Evolutionary conservation across 2,888 invertebrate genomes (phyloP).

Genomic region (Macrosiphum euphorbiae): DNA sequence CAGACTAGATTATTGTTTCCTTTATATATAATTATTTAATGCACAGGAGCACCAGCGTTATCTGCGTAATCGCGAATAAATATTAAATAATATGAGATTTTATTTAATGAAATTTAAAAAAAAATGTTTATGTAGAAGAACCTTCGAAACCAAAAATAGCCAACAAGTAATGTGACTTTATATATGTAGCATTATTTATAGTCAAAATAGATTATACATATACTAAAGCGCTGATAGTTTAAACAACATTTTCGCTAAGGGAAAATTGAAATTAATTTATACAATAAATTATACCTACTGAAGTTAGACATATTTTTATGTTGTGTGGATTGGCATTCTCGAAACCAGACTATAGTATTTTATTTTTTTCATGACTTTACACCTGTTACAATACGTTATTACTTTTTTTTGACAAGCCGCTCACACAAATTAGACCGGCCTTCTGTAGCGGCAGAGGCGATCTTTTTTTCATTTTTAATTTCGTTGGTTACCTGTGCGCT

Average conservation of each 20-base stretch:
- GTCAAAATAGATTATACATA: background rate
- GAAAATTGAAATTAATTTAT: constrained; percentile 41
- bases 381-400: constrained; percentile 63
- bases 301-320: constrained; percentile 46
- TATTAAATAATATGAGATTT: background rate
- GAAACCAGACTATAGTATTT: constrained; percentile 43
- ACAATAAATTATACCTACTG: background rate
- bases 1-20: background rate
- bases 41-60: background rate
- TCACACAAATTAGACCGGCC: constrained; percentile 63
- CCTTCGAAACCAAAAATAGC: background rate
- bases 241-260: background rate
- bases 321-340: constrained; percentile 53
- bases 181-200: background rate
- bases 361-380: constrained; percentile 60
- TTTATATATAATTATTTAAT: background rate
- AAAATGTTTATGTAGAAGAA: background rate
- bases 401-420: constrained; percentile 60
- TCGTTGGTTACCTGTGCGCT: constrained; percentile 57
- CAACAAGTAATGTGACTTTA: background rate
- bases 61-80: background rate
- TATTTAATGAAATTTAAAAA: background rate
- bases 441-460: constrained; percentile 53
- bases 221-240: background rate
- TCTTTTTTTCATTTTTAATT: constrained; percentile 59